Evolutionary conservation across 2,113 vertebrate species (phyloP).

Genomic region (Cyanoramphus novaezelandiae): DNA sequence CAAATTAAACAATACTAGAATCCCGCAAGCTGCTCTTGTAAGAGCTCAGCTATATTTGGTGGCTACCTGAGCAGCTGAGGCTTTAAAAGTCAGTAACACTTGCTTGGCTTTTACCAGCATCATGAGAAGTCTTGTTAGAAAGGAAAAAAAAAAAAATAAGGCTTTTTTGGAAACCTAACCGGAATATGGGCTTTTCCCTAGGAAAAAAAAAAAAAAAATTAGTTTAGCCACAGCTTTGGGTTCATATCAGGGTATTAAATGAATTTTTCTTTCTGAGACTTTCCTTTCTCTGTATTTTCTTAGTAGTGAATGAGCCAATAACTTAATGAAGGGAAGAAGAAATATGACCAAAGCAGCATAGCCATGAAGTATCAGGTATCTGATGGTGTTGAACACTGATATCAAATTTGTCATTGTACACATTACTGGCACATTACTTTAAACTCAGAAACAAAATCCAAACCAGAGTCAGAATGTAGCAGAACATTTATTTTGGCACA

Average conservation of each 20-base stretch:
- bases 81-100: background rate
- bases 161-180: background rate
- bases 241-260: background rate
- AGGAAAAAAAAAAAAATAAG: background rate
- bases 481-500: slow-evolving; percentile 48
- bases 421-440: background rate
- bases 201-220: background rate
- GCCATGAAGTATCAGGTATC: background rate
- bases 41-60: slow-evolving; percentile 15
- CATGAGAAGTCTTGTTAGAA: background rate
- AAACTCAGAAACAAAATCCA: slow-evolving; percentile 1
- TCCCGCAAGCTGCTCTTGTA: background rate
- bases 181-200: background rate
- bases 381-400: background rate
- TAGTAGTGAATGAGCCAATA: background rate
- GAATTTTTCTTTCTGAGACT: background rate
- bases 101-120: background rate
- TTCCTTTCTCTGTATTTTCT: background rate
- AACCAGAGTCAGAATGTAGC: slow-evolving; percentile 5
- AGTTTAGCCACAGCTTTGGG: background rate
- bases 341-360: background rate
- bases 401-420: background rate
- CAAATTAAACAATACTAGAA: slow-evolving; percentile 46
- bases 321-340: background rate
- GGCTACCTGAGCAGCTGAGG: slow-evolving; percentile 43